These are phyloP conservation scores for Melinaea marsaeus DNA, from an alignment of 2,888 invertebrate genomes.

Conservation along the genomic window DNA sequence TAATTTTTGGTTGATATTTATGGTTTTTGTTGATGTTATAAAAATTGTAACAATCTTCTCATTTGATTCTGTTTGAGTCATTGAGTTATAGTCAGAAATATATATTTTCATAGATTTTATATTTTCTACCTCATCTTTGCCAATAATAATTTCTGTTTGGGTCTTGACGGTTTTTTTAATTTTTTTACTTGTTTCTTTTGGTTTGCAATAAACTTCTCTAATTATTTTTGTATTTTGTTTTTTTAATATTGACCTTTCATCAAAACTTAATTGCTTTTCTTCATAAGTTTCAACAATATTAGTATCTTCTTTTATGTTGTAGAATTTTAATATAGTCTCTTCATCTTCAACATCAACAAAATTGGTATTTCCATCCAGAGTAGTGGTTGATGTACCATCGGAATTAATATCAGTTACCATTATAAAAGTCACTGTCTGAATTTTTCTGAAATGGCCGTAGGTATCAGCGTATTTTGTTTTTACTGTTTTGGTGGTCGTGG, in stretches of 20 bases:
- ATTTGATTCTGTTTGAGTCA: conserved; percentile 21
- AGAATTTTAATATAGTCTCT: conserved; percentile 27
- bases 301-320: conserved; percentile 28
- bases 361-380: conserved; percentile 29
- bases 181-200: conserved; percentile 20
- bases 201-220: conserved; percentile 24
- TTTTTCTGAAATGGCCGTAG: conserved; percentile 29
- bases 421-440: conserved; percentile 35
- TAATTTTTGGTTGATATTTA: conserved; percentile 4
- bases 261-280: conserved; percentile 21
- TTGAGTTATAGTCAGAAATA: conserved; percentile 27
- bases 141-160: conserved; percentile 13
- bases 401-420: conserved; percentile 33
- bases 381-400: conserved; percentile 28
- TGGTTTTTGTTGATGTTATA: conserved; percentile 22
- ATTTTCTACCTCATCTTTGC: conserved; percentile 13
- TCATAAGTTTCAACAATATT: conserved; percentile 16
- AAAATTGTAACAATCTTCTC: conserved; percentile 24
- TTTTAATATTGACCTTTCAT: conserved; percentile 19
- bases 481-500: conserved; percentile 34
- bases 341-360: conserved; percentile 34
- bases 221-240: conserved; percentile 18
- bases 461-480: conserved; percentile 33
- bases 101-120: conserved; percentile 17
- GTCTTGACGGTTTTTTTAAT: conserved; percentile 18